These are phyloP conservation scores for Bicyclus anynana DNA, from an alignment of 1,140 invertebrate species.

Conservation along the genomic window DNA sequence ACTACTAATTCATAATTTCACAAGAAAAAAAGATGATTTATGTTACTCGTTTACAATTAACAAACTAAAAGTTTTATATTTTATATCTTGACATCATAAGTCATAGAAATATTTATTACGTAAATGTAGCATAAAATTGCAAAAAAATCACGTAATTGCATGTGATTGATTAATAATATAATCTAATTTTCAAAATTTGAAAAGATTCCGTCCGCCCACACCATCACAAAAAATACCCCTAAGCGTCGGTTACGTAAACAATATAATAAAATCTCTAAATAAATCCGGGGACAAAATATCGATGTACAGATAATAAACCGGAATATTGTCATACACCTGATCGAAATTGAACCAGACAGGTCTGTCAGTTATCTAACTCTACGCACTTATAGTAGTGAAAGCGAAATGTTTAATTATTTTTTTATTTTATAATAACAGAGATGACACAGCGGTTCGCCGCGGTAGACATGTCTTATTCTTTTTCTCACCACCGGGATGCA, in stretches of 20 bases:
- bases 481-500: conserved; percentile 28
- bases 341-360: conserved; percentile 54
- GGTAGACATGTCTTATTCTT: conserved; percentile 32
- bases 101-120: too few relatives aligned
- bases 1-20: too few relatives aligned
- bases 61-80: too few relatives aligned
- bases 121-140: background rate
- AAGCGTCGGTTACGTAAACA: background rate
- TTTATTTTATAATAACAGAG: conserved; percentile 61
- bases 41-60: too few relatives aligned
- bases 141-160: background rate
- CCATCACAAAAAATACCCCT: background rate
- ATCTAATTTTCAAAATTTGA: background rate
- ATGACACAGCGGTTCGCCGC: conserved; percentile 59
- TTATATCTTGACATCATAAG: too few relatives aligned
- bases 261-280: conserved; percentile 3
- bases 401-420: conserved; percentile 69
- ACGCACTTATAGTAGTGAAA: conserved; percentile 63
- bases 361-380: conserved; percentile 62
- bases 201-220: background rate
- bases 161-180: background rate
- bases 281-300: conserved; percentile 16
- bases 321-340: conserved; percentile 47
- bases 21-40: too few relatives aligned
- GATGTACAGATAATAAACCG: conserved; percentile 42